A percentile compares a stretch with the other conserved stretches of the same genome.
Conservation (phyloP, 1,140 invertebrate species). For the Drosophila bocqueti region DNA sequence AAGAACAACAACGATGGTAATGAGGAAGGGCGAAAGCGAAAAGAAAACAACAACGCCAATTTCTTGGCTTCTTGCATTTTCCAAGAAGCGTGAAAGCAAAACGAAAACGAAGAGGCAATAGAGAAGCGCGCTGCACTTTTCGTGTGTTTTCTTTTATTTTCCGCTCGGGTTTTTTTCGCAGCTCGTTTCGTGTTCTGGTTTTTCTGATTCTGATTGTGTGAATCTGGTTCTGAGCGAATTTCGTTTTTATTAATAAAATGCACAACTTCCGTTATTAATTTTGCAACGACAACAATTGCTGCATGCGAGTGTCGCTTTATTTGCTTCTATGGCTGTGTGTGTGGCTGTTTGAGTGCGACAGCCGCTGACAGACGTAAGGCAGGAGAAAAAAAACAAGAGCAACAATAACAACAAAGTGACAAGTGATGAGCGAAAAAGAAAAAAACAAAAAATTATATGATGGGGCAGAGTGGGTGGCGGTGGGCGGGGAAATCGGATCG, state of each 20-base stretch:
- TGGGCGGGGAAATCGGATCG: slow-evolving; percentile 21
- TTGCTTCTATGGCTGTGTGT: background rate
- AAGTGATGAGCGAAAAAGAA: slow-evolving; percentile 31
- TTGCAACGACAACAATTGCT: slow-evolving; percentile 77
- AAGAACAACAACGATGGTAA: background rate
- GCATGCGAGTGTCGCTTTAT: slow-evolving; percentile 24
- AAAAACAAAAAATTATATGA: slow-evolving; percentile 1
- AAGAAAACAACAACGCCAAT: slow-evolving; percentile 6
- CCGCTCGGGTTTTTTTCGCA: slow-evolving; percentile 9
- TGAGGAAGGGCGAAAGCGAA: slow-evolving; percentile 2
- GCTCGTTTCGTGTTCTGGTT: slow-evolving; percentile 46
- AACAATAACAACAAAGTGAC: slow-evolving; percentile 40
- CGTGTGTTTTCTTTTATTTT: slow-evolving; percentile 32
- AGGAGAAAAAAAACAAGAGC: slow-evolving; percentile 13
- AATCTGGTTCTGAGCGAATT: slow-evolving; percentile 53
- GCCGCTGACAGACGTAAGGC: slow-evolving; percentile 40
- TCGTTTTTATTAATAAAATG: slow-evolving; percentile 84
- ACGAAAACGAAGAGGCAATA: slow-evolving; percentile 20
- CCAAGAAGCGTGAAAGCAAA: slow-evolving; percentile 42
- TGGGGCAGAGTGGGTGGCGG: slow-evolving; percentile 8
- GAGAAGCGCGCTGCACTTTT: slow-evolving; percentile 34
- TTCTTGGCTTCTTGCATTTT: slow-evolving; percentile 26
- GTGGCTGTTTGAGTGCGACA: slow-evolving; percentile 29
- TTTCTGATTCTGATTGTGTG: slow-evolving; percentile 57
- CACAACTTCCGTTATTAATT: slow-evolving; percentile 85